Percentiles rank a stretch among this genome's conserved stretches.
Conservation (phyloP, 1,140 invertebrate species). For the Ceratosolen solmsi region DNA sequence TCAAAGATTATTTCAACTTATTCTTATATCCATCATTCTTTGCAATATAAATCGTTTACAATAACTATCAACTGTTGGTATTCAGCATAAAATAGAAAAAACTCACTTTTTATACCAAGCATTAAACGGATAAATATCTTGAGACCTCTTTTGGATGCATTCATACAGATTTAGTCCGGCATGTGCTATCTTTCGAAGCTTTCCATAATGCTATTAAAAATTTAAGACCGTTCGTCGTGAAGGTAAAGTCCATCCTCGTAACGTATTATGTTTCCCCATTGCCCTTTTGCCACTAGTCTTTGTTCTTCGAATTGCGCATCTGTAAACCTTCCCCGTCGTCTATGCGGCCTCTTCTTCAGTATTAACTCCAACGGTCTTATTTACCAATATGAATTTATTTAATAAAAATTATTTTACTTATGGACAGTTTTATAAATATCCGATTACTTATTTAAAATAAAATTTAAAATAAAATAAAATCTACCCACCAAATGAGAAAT, state of each 20-base stretch:
- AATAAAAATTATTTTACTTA: too few relatives aligned
- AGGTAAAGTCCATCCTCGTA: constrained; percentile 29
- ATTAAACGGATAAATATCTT: not conserved
- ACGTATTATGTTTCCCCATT: constrained; percentile 41
- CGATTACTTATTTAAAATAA: too few relatives aligned
- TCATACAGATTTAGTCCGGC: not conserved
- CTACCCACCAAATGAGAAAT: too few relatives aligned
- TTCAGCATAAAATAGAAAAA: not conserved
- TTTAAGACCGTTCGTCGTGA: not conserved
- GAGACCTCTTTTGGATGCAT: not conserved
- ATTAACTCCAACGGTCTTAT: too few relatives aligned
- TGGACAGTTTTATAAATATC: too few relatives aligned
- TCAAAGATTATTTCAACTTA: too few relatives aligned
- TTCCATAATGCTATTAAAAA: constrained; percentile 43
- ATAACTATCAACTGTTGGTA: not conserved
- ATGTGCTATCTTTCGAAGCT: constrained; percentile 6
- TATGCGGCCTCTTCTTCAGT: too few relatives aligned
- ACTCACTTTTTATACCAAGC: not conserved
- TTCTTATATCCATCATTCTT: not conserved
- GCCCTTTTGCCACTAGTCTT: constrained; percentile 26
- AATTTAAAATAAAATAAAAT: too few relatives aligned
- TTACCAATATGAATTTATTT: too few relatives aligned
- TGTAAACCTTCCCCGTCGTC: not conserved
- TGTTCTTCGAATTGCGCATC: constrained; percentile 40
- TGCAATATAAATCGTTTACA: not conserved